Percentiles rank a stretch among this genome's conserved stretches.
These are phyloP conservation scores for Chouioia cunea DNA, from an alignment of 2,888 invertebrate genomes.

Conservation along the genomic window DNA sequence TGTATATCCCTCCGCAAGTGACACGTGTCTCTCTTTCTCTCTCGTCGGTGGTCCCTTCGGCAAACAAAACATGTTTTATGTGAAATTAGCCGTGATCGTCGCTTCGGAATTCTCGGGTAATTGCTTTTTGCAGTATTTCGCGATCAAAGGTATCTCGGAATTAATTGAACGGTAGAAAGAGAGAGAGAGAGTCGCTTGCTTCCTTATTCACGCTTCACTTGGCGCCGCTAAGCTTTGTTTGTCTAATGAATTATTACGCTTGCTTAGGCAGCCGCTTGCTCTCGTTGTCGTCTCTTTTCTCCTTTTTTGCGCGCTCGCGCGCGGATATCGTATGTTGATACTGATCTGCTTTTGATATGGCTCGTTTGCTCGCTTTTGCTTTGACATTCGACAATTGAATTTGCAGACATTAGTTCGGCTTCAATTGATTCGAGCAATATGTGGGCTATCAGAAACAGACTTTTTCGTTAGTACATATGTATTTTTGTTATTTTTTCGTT, in stretches of 20 bases:
- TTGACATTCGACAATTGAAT: conserved; percentile 28
- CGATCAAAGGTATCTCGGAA: conserved; percentile 56
- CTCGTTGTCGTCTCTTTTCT: conserved; percentile 6
- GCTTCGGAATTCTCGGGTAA: conserved; percentile 62
- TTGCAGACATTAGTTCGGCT: conserved; percentile 13
- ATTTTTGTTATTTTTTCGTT: no score
- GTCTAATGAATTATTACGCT: conserved; percentile 46
- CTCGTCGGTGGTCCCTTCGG: not conserved
- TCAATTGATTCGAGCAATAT: conserved; percentile 2
- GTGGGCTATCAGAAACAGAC: not conserved
- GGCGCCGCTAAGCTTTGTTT: conserved; percentile 44
- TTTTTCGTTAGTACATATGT: no score
- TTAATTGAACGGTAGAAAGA: conserved; percentile 41
- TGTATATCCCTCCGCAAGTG: no score
- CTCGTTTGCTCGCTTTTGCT: conserved; percentile 8
- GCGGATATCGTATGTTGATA: conserved; percentile 1
- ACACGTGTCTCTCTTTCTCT: no score
- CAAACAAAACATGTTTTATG: not conserved
- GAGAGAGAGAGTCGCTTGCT: conserved; percentile 16
- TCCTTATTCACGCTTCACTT: conserved; percentile 47
- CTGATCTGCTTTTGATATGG: conserved; percentile 28
- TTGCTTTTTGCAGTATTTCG: conserved; percentile 66
- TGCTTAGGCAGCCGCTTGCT: conserved; percentile 23
- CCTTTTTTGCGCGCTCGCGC: not conserved
- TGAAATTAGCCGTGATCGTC: conserved; percentile 15